A percentile compares a stretch with the other conserved stretches of the same genome.
Evolutionary conservation across 2,888 invertebrate genomes (phyloP).

Genomic region (Acanthopleura granulata): DNA sequence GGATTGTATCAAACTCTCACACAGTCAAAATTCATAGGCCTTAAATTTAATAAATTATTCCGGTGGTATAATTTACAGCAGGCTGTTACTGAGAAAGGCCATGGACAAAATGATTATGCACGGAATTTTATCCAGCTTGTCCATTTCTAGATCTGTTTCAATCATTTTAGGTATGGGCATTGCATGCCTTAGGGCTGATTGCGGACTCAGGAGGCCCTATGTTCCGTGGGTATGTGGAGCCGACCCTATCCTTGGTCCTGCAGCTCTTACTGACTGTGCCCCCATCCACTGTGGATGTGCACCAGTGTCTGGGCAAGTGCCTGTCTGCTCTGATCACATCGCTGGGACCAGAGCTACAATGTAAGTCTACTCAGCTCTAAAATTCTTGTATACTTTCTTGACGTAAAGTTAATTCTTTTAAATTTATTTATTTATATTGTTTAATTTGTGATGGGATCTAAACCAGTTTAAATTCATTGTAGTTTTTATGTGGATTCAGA

Average conservation of each 20-base stretch:
- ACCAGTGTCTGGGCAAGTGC: conserved; percentile 92
- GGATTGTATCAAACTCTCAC: too few species aligned
- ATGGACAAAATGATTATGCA: too few species aligned
- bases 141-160: background rate
- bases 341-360: conserved; percentile 97
- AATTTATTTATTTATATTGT: too few species aligned
- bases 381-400: background rate
- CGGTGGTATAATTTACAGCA: too few species aligned
- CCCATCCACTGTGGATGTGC: conserved; percentile 88
- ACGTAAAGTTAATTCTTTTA: too few species aligned
- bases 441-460: too few species aligned
- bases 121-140: too few species aligned
- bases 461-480: too few species aligned
- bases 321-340: conserved; percentile 96
- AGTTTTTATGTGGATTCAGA: too few species aligned
- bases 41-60: too few species aligned
- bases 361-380: conserved; percentile 67
- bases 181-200: conserved; percentile 94
- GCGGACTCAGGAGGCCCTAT: conserved; percentile 99
- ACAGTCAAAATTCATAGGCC: too few species aligned
- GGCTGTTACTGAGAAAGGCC: too few species aligned
- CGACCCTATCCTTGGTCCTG: conserved; percentile 89
- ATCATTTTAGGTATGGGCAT: conserved; percentile 85
- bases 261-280: conserved; percentile 91
- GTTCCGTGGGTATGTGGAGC: conserved; percentile 98